Evolutionary conservation across 2,888 invertebrate genomes (phyloP).

Genomic region (Drosophila mayaguana): DNA sequence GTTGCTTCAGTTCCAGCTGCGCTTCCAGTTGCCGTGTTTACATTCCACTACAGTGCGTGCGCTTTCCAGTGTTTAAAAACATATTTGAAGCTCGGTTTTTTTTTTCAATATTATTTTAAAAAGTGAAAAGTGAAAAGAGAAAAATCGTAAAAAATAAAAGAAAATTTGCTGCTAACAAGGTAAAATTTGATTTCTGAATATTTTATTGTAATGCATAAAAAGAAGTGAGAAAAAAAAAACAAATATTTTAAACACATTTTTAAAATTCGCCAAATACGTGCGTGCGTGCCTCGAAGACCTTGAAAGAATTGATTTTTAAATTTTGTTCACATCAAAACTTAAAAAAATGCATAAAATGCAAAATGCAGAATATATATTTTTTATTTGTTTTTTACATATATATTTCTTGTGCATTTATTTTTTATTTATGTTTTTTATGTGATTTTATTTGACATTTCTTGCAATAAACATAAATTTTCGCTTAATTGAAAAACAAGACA

Average conservation of each 20-base stretch:
- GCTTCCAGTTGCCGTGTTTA: conserved; percentile 2
- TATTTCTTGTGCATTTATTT: conserved; percentile 12
- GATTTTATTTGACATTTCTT: conserved; percentile 13
- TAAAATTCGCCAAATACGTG: conserved; percentile 7
- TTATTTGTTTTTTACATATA: conserved; percentile 1
- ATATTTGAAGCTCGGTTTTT: background rate
- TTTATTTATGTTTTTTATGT: conserved; percentile 7
- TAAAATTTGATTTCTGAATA: conserved; percentile 10
- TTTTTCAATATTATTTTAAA: conserved; percentile 21
- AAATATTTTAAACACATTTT: background rate
- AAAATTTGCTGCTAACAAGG: conserved; percentile 14
- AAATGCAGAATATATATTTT: conserved; percentile 27
- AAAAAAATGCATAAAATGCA: conserved; percentile 17
- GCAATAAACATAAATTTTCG: conserved; percentile 8
- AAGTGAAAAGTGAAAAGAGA: conserved; percentile 20
- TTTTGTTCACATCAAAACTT: conserved; percentile 1
- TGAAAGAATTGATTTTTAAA: conserved; percentile 13
- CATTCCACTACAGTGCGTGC: conserved; percentile 25
- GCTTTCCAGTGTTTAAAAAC: conserved; percentile 2
- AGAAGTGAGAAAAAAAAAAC: background rate
- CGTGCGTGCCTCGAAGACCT: conserved; percentile 16
- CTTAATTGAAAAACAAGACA: conserved; percentile 1
- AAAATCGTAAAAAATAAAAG: background rate
- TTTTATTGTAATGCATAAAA: background rate
- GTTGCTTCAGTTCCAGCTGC: background rate